These are phyloP conservation scores for Lochmaea crataegi DNA, from an alignment of 2,888 invertebrate species.

Conservation along the genomic window DNA sequence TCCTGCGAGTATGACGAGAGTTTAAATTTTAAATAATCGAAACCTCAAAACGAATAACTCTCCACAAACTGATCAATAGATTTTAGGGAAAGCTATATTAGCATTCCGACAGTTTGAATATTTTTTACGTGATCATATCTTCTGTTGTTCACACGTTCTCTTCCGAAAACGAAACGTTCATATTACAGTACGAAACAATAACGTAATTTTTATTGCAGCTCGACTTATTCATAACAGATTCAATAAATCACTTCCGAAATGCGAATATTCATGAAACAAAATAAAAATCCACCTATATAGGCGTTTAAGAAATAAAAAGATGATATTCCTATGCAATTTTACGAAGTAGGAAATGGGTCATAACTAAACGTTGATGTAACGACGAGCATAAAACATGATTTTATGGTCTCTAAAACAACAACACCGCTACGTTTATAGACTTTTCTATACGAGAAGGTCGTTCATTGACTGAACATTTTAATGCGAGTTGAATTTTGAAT, in stretches of 20 bases:
- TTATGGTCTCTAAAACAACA: slow-evolving; percentile 62
- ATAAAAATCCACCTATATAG: slow-evolving; percentile 19
- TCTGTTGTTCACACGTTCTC: neutral
- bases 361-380: slow-evolving; percentile 61
- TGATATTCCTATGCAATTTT: slow-evolving; percentile 43
- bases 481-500: slow-evolving; percentile 34
- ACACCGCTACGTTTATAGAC: slow-evolving; percentile 35
- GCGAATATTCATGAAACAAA: neutral
- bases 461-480: slow-evolving; percentile 64
- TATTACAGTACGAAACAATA: neutral
- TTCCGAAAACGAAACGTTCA: neutral
- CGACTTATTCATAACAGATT: neutral
- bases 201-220: neutral
- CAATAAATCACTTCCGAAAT: neutral
- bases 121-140: neutral
- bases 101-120: too few species aligned
- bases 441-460: slow-evolving; percentile 57
- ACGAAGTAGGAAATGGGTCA: slow-evolving; percentile 55
- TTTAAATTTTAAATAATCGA: too few species aligned
- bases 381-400: slow-evolving; percentile 64
- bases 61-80: too few species aligned
- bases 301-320: slow-evolving; percentile 19
- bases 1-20: too few species aligned
- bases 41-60: too few species aligned
- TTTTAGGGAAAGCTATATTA: too few species aligned